These are phyloP conservation scores for Prochilodus magdalenae DNA, from an alignment of 2,113 vertebrate species.

Conservation along the genomic window DNA sequence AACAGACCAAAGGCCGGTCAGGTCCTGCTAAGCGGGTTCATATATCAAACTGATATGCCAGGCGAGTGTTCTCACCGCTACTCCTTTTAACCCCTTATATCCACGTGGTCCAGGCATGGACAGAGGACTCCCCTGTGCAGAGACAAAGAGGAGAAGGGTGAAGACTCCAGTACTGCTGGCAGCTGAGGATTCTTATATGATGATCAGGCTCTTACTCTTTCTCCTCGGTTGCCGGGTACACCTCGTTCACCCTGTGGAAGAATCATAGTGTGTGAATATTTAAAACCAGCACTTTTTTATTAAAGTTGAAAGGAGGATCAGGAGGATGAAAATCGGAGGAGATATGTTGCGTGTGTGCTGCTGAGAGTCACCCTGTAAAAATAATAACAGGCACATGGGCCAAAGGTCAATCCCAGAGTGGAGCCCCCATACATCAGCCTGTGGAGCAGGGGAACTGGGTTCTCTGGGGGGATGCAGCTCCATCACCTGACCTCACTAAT, in stretches of 20 bases:
- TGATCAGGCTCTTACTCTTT: conserved; percentile 75
- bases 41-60: no score
- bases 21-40: neutral
- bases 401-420: no score
- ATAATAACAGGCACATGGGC: no score
- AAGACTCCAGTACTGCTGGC: neutral
- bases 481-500: no score
- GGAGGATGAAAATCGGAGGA: no score
- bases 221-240: conserved; percentile 81
- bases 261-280: neutral
- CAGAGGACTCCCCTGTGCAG: conserved; percentile 78
- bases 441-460: no score
- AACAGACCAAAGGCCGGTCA: neutral
- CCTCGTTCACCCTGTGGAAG: conserved; percentile 82
- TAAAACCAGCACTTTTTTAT: no score
- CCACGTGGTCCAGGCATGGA: conserved; percentile 83
- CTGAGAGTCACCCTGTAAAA: no score
- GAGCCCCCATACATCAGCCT: no score
- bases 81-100: conserved; percentile 87
- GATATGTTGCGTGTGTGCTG: no score
- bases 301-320: no score
- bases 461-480: no score
- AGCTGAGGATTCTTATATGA: neutral
- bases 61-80: conserved; percentile 69
- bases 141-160: conserved; percentile 6